These are phyloP conservation scores for Sprattus sprattus DNA, from an alignment of 2,113 vertebrate genomes.

Conservation along the genomic window DNA sequence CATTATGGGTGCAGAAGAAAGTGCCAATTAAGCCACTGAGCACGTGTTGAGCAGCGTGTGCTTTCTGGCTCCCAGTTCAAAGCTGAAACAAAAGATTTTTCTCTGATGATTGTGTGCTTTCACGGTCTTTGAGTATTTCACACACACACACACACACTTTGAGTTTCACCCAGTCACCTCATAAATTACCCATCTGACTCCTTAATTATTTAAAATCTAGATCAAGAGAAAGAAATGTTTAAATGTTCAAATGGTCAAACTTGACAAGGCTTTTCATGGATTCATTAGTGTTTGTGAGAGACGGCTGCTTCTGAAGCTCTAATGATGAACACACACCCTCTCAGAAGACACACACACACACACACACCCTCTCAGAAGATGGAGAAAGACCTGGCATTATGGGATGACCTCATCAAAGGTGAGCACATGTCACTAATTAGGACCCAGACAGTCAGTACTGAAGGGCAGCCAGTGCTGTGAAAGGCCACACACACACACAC, in stretches of 20 bases:
- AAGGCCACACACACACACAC: too few species aligned
- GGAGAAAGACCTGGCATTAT: neutral
- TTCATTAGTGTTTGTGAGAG: neutral
- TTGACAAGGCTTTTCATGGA: neutral
- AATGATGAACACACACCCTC: neutral
- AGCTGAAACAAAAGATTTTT: neutral
- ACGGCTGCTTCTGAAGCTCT: neutral
- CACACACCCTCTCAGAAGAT: neutral
- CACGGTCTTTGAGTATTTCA: neutral
- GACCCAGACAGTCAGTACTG: neutral
- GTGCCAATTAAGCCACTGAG: constrained; percentile 8
- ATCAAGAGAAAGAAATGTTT: neutral
- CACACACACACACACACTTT: too few species aligned
- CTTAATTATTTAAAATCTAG: neutral
- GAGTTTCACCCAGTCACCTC: constrained; percentile 37
- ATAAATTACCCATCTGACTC: constrained; percentile 64
- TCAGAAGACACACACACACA: too few species aligned
- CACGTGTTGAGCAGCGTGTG: neutral
- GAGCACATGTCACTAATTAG: neutral
- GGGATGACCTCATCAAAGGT: neutral
- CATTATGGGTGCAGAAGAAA: neutral
- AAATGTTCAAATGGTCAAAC: neutral
- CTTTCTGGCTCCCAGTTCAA: neutral
- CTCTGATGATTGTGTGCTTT: neutral
- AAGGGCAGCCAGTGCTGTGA: neutral